Conservation (phyloP, 1,140 invertebrate species). For the Melitaea cinxia region DNA sequence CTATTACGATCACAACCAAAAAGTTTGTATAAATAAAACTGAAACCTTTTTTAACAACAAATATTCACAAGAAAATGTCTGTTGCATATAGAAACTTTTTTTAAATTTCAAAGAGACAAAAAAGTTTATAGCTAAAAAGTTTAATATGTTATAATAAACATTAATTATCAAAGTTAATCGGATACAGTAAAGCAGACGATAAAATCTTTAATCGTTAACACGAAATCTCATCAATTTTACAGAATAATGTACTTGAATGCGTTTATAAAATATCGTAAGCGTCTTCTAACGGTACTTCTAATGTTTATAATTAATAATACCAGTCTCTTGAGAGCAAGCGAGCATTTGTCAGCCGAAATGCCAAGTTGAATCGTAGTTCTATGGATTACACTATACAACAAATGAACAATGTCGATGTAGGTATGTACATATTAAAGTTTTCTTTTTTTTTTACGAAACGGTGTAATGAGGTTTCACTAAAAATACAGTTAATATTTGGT, state of each 20-base stretch:
- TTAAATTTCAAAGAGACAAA: too few species aligned
- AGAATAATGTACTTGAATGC: slow-evolving; percentile 7
- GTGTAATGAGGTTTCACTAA: neutral
- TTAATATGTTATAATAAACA: neutral
- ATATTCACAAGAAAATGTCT: too few species aligned
- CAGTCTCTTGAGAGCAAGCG: slow-evolving; percentile 48
- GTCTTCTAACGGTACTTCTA: slow-evolving; percentile 24
- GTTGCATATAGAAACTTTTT: too few species aligned
- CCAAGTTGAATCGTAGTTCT: slow-evolving; percentile 69
- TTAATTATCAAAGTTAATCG: neutral
- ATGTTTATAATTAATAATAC: slow-evolving; percentile 30
- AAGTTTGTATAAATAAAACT: too few species aligned
- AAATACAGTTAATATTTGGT: too few species aligned
- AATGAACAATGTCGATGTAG: slow-evolving; percentile 48
- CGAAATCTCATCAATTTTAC: slow-evolving; percentile 13
- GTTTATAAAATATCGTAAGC: slow-evolving; percentile 17
- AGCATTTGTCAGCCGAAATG: slow-evolving; percentile 75
- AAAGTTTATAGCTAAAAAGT: too few species aligned
- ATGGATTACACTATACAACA: slow-evolving; percentile 48
- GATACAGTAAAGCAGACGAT: neutral
- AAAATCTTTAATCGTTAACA: slow-evolving; percentile 8
- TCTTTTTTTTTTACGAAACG: neutral
- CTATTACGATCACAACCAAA: too few species aligned
- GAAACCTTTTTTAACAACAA: too few species aligned
- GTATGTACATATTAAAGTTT: slow-evolving; percentile 23